Percentiles rank a stretch among this genome's conserved stretches.
These are phyloP conservation scores for Trididemnum miniatum DNA, from an alignment of 23 tunicate species.

Conservation along the genomic window DNA sequence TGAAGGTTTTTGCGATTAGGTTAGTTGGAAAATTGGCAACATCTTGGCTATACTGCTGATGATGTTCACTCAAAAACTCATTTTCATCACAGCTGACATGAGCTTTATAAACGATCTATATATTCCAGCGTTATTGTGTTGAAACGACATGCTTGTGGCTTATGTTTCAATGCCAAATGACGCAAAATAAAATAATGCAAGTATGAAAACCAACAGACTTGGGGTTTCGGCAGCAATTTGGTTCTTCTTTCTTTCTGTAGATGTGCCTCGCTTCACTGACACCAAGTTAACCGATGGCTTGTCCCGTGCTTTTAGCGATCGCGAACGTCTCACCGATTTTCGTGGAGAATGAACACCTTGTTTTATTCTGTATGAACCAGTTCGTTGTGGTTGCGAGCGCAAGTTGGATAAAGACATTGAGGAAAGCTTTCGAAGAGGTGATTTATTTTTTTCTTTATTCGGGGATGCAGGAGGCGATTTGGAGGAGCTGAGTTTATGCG, in stretches of 20 bases:
- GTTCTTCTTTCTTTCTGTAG: neutral
- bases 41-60: too few species aligned
- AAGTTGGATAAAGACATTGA: slow-evolving; percentile 51
- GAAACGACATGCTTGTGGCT: too few species aligned
- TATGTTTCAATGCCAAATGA: too few species aligned
- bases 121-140: too few species aligned
- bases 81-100: too few species aligned
- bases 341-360: neutral
- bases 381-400: slow-evolving; percentile 51
- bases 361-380: slow-evolving; percentile 52
- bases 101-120: too few species aligned
- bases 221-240: too few species aligned
- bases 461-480: neutral
- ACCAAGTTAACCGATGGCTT: slow-evolving; percentile 32
- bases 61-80: too few species aligned
- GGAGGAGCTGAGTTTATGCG: neutral
- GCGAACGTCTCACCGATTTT: slow-evolving; percentile 41
- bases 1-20: too few species aligned
- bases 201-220: too few species aligned
- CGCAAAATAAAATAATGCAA: too few species aligned
- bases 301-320: slow-evolving; percentile 27
- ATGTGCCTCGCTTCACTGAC: slow-evolving; percentile 39
- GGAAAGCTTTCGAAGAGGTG: slow-evolving; percentile 45
- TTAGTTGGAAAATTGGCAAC: too few species aligned
- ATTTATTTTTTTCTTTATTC: neutral